phyloP scores from a whole-genome alignment of 2,797 vertebrate genomes.

The Crax fasciolata region DNA sequence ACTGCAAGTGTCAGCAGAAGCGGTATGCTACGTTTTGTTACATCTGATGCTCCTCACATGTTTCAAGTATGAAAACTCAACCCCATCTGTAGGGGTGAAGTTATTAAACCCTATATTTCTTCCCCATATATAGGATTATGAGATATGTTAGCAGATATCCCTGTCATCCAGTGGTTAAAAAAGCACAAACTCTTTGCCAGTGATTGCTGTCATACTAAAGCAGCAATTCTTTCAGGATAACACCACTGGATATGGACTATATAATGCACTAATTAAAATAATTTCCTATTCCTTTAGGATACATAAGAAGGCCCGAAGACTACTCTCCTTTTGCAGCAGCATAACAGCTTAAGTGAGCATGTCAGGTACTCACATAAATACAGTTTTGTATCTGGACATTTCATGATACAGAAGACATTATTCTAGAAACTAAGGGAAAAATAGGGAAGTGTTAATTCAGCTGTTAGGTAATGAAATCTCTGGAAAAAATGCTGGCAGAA shows the following conservation, averaged over 20 bases:
- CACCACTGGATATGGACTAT: neutral
- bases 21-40: neutral
- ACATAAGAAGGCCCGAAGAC: constrained; percentile 41
- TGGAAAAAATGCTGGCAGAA: neutral
- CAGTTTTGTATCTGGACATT: constrained; percentile 49
- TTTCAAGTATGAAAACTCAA: neutral
- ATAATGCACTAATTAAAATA: neutral
- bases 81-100: neutral
- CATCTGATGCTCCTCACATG: neutral
- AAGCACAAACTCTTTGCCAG: neutral
- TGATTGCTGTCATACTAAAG: neutral
- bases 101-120: neutral
- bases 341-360: constrained; percentile 35
- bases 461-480: neutral
- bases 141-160: neutral
- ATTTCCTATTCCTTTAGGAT: constrained; percentile 43
- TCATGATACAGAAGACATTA: constrained; percentile 38
- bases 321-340: constrained; percentile 55
- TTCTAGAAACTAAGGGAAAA: constrained; percentile 48
- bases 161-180: neutral
- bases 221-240: neutral
- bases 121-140: fast-evolving
- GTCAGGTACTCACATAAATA: constrained; percentile 30
- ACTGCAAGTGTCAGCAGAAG: neutral
- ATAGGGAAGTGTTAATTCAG: neutral